Conservation (phyloP, 2,113 vertebrate genomes). For the Chionis minor region DNA sequence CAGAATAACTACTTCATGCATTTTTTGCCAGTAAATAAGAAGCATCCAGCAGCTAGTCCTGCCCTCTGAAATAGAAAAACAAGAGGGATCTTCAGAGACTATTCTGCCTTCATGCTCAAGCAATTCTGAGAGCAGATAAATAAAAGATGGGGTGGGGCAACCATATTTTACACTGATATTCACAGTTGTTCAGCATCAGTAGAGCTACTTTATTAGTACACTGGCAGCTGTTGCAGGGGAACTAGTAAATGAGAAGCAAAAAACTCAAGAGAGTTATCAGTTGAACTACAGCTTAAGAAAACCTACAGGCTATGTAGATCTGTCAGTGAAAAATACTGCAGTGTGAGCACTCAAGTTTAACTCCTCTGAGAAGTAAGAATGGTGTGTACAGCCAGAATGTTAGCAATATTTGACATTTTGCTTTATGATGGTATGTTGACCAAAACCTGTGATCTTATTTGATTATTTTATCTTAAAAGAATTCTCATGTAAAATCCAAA, state of each 20-base stretch:
- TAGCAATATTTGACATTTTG: background rate
- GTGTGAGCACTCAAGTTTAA: background rate
- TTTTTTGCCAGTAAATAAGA: background rate
- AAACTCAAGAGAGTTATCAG: background rate
- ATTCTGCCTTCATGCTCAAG: slow-evolving; percentile 6
- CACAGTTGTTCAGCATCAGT: slow-evolving; percentile 28
- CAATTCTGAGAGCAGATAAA: slow-evolving; percentile 9
- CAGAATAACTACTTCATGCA: background rate
- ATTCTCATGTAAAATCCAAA: background rate
- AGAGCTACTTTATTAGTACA: background rate
- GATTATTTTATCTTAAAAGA: background rate
- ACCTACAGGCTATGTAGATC: background rate
- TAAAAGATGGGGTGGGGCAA: slow-evolving; percentile 37
- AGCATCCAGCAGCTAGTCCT: background rate
- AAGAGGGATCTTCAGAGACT: background rate
- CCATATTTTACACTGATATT: slow-evolving; percentile 5
- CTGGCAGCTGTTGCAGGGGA: background rate
- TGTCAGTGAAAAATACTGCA: background rate
- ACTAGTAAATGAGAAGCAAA: slow-evolving; percentile 9
- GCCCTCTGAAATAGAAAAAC: background rate
- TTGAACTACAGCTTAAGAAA: background rate
- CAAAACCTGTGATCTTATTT: background rate
- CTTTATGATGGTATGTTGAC: background rate
- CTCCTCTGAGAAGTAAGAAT: background rate
- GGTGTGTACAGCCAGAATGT: background rate